A percentile compares a stretch with the other conserved stretches of the same genome.
Evolutionary conservation across 2,797 vertebrate genomes (phyloP).

Genomic region (Aeoliscus strigatus): DNA sequence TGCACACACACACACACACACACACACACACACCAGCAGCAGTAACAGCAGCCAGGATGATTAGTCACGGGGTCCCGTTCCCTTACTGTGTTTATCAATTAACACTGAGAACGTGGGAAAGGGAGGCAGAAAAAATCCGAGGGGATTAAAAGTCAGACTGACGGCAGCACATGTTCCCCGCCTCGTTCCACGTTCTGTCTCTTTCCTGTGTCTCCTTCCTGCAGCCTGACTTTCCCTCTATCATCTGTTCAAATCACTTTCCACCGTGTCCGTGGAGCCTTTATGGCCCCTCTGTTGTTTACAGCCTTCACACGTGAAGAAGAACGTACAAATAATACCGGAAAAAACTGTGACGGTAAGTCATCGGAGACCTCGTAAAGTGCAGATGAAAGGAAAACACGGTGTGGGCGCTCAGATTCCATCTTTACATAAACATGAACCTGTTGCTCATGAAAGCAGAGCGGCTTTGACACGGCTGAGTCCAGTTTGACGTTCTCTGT

Average conservation of each 20-base stretch:
- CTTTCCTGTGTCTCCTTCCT: conserved; percentile 30
- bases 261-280: too few species aligned
- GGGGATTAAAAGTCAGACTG: conserved; percentile 74
- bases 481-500: too few species aligned
- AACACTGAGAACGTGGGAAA: conserved; percentile 80
- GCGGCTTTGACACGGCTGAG: too few species aligned
- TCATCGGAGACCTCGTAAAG: too few species aligned
- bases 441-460: too few species aligned
- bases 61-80: conserved; percentile 70
- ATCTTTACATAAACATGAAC: too few species aligned
- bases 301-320: too few species aligned
- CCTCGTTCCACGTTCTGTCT: conserved; percentile 32
- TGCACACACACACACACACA: conserved; percentile 20
- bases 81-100: conserved; percentile 79
- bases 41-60: conserved; percentile 57
- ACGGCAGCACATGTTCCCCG: conserved; percentile 72
- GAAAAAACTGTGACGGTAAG: too few species aligned
- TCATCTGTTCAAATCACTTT: conserved; percentile 23
- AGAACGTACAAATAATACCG: too few species aligned
- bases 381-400: too few species aligned
- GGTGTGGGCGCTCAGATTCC: too few species aligned
- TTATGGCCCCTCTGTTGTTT: too few species aligned
- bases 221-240: conserved; percentile 18
- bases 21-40: conserved; percentile 21
- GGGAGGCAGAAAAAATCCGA: conserved; percentile 67